These are phyloP conservation scores for Tetheella fluctuosa DNA, from an alignment of 2,888 invertebrate species.

Conservation along the genomic window DNA sequence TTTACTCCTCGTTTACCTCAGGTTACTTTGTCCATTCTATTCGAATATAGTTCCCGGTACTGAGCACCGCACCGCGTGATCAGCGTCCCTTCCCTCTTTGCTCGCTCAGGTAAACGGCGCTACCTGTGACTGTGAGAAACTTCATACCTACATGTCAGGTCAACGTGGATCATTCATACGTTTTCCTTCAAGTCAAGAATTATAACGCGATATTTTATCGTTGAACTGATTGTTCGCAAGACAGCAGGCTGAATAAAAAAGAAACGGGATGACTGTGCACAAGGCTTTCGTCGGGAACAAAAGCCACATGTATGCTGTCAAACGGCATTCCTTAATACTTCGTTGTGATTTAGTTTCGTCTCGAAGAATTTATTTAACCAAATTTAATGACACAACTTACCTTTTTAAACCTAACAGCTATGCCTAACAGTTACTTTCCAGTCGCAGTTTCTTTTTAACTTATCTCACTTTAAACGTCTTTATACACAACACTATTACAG, in stretches of 20 bases:
- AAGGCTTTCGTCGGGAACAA: constrained; percentile 76
- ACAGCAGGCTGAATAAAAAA: constrained; percentile 72
- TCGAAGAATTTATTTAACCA: constrained; percentile 64
- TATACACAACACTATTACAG: constrained; percentile 70
- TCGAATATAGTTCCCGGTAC: constrained; percentile 69
- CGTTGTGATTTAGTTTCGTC: constrained; percentile 79
- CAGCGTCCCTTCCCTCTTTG: constrained; percentile 65
- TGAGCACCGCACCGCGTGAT: constrained; percentile 42
- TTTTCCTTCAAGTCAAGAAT: neutral
- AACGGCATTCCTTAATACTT: constrained; percentile 81
- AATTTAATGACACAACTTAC: constrained; percentile 81
- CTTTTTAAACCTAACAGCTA: constrained; percentile 82
- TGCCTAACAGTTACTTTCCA: constrained; percentile 77
- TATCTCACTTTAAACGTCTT: constrained; percentile 53
- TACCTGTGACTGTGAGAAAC: constrained; percentile 74
- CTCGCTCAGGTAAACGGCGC: constrained; percentile 74
- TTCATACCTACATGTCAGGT: constrained; percentile 32
- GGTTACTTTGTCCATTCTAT: constrained; percentile 63
- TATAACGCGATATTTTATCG: neutral
- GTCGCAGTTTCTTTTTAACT: constrained; percentile 62
- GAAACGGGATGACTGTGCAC: constrained; percentile 75
- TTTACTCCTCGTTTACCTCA: constrained; percentile 36
- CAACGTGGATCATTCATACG: constrained; percentile 13
- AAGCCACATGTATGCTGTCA: constrained; percentile 78
- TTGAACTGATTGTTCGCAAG: constrained; percentile 44